These are phyloP conservation scores for Cecidostiba fungosa DNA, from an alignment of 2,888 invertebrate genomes.

Conservation along the genomic window DNA sequence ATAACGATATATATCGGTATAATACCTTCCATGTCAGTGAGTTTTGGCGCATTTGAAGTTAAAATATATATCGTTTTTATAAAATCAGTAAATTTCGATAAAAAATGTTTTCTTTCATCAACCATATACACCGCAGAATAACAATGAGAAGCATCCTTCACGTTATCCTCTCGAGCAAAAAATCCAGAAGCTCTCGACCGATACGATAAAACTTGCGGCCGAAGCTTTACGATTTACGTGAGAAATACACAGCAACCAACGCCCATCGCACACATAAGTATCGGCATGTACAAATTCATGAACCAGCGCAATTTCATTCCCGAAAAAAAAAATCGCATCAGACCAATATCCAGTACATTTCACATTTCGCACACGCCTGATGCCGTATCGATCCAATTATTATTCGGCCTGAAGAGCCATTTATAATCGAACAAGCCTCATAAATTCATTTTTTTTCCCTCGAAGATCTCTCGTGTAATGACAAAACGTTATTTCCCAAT, in stretches of 20 bases:
- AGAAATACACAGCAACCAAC: neutral
- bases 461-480: neutral
- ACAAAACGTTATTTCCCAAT: neutral
- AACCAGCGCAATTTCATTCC: neutral
- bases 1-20: no score
- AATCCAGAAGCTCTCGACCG: neutral
- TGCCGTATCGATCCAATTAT: neutral
- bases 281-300: neutral
- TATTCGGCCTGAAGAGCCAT: neutral
- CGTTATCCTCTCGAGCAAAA: neutral
- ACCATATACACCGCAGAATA: neutral
- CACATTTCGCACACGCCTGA: neutral
- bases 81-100: no score
- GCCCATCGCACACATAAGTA: neutral
- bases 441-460: neutral
- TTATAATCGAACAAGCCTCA: neutral
- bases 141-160: constrained; percentile 3
- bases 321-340: neutral
- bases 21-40: no score
- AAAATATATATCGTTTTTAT: no score
- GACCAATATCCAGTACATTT: neutral
- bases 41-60: no score
- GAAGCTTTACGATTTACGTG: neutral
- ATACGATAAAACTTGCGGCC: neutral
- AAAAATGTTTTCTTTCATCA: no score